phyloP scores from a whole-genome alignment of 2,888 invertebrate species.

The Drosophila paracracens region DNA sequence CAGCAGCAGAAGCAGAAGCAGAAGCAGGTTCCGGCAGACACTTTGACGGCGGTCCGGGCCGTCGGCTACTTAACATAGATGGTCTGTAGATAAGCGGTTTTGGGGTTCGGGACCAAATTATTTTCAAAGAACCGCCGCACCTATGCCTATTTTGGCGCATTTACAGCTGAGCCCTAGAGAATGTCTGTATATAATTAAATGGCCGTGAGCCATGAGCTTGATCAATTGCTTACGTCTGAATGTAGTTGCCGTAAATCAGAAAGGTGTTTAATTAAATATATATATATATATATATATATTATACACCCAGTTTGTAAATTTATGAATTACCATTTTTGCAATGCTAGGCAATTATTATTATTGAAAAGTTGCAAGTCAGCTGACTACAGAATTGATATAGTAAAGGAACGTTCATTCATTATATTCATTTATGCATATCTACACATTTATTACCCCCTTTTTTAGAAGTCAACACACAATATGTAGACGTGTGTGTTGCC shows the following conservation, averaged over 20 bases:
- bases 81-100: conserved; percentile 55
- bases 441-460: conserved; percentile 7
- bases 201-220: not conserved
- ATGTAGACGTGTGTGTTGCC: conserved; percentile 7
- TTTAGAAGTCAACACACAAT: not conserved
- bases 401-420: conserved; percentile 31
- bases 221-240: conserved; percentile 2
- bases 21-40: conserved; percentile 68
- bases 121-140: conserved; percentile 47
- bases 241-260: not conserved
- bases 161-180: conserved; percentile 7
- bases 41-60: conserved; percentile 52
- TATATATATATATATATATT: not conserved
- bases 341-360: conserved; percentile 1
- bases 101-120: conserved; percentile 41
- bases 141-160: conserved; percentile 25
- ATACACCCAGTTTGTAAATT: not conserved
- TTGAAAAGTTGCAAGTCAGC: conserved; percentile 28
- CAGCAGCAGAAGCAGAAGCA: conserved; percentile 33
- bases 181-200: conserved; percentile 5
- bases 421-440: conserved; percentile 16
- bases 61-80: conserved; percentile 63
- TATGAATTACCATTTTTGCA: conserved; percentile 13
- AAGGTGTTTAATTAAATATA: not conserved
- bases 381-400: conserved; percentile 10